Conservation (phyloP, 2,797 vertebrate genomes). For the Catostomus latipinnis region DNA sequence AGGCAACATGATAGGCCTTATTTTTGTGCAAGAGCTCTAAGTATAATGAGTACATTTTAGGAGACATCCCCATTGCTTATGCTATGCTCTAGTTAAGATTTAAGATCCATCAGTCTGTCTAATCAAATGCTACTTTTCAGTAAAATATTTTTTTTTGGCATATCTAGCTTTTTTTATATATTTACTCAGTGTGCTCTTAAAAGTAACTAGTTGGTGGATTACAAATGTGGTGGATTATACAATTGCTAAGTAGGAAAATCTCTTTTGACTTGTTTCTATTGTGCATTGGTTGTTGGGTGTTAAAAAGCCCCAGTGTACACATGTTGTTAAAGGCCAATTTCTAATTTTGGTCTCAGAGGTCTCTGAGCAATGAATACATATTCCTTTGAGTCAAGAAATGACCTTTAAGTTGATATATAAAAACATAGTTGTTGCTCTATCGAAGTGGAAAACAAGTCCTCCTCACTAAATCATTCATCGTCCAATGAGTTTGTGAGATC, state of each 20-base stretch:
- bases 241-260: constrained; percentile 3
- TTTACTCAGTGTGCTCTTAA: neutral
- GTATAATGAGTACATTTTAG: neutral
- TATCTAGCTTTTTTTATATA: neutral
- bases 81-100: no score
- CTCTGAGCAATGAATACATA: constrained; percentile 30
- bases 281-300: constrained; percentile 20
- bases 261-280: constrained; percentile 32
- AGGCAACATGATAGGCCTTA: neutral
- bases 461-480: constrained; percentile 17
- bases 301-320: constrained; percentile 18
- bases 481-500: constrained; percentile 24
- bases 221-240: neutral
- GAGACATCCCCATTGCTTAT: neutral
- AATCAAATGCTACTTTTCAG: no score
- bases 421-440: constrained; percentile 23
- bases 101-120: no score
- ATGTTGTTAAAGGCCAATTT: constrained; percentile 36
- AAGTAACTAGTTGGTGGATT: neutral
- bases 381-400: constrained; percentile 30
- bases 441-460: constrained; percentile 22
- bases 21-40: constrained; percentile 6
- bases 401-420: constrained; percentile 30
- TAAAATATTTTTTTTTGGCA: neutral
- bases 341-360: constrained; percentile 30